Evolutionary conservation across 1,140 invertebrate genomes (phyloP), one percentile per base, ranked within the genome.

Genomic region (Tetramorium parvispinum): DNA sequence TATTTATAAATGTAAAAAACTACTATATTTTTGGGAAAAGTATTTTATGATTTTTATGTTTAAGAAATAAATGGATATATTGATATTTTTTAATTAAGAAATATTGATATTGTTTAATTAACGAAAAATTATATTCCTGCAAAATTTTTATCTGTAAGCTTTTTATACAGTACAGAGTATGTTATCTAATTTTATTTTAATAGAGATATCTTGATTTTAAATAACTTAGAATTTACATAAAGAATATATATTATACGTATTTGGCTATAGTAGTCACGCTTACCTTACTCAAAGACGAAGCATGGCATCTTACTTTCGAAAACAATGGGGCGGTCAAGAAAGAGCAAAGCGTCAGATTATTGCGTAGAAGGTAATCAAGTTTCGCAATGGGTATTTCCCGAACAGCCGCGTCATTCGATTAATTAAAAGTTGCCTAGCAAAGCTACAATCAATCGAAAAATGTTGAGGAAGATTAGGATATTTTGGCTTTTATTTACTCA

Each of bases 311-410:
- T n/a, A 57, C 43, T 79, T 83, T 87, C 55, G 13, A 66, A 55
- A 40, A 90, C 85, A 85, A 87, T 89, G 4, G 24, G 68, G 5
- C 49, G 18, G 32, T 13, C 49, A 55, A 5, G 82, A 87, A 53
- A 53, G 63, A 87, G 63, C 63, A 51, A 87, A 85, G 65, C 32
- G 43, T 71, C 85, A 10, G 66, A 85, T 85, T 91, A 88, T 88
- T 87, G 73, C 89, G 89, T 49, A 91, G 83, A 83, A 88, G 83
- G 61, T 85, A 91, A 91, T 85, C 87, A 91, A 91, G 83, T 88
- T 91, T 83, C 83, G 68, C 57, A 70, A 85, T 90, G 89, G 89
- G 89, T 83, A 87, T 91, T 91, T 78, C 89, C 89, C 89, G 40
- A 85, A 61, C 3, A 85, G 10, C 32, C 5, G 68, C 89, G 78